Evolutionary conservation across 2,113 vertebrate species (phyloP).

Genomic region (Cyanocitta stelleri): DNA sequence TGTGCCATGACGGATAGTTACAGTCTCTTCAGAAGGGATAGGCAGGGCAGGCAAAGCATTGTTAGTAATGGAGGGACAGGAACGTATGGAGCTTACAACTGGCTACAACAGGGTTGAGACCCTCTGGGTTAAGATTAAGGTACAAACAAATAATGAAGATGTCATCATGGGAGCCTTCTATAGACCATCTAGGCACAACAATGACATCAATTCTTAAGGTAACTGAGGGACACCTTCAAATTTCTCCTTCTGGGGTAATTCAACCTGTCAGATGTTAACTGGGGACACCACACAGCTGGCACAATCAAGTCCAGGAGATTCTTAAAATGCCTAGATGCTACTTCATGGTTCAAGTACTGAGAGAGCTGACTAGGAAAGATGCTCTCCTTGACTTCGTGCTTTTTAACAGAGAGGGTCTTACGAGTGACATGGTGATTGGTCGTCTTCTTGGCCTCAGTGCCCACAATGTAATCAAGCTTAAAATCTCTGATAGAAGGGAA

Average conservation of each 20-base stretch:
- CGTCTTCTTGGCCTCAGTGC: not conserved
- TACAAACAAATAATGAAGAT: not conserved
- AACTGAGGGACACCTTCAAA: not conserved
- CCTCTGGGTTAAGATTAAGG: not conserved
- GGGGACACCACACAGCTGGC: not conserved
- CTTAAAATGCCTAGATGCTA: not conserved
- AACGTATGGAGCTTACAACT: not conserved
- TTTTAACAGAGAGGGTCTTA: not conserved
- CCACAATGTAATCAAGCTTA: not conserved
- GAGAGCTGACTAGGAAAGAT: not conserved
- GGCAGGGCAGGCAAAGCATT: not conserved
- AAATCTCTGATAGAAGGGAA: not conserved
- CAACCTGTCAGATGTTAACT: not conserved
- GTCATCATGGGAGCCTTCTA: not conserved
- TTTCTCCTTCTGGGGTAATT: not conserved
- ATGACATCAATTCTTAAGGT: not conserved
- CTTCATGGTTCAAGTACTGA: not conserved
- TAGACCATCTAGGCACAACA: not conserved
- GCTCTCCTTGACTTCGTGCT: not conserved
- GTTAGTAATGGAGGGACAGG: not conserved
- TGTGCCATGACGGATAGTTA: not conserved
- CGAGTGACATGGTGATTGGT: not conserved
- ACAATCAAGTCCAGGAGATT: not conserved
- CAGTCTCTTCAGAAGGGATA: not conserved
- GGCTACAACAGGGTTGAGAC: not conserved